These are phyloP conservation scores for Drosophila prolongata DNA, from an alignment of 2,888 invertebrate species.

Conservation along the genomic window DNA sequence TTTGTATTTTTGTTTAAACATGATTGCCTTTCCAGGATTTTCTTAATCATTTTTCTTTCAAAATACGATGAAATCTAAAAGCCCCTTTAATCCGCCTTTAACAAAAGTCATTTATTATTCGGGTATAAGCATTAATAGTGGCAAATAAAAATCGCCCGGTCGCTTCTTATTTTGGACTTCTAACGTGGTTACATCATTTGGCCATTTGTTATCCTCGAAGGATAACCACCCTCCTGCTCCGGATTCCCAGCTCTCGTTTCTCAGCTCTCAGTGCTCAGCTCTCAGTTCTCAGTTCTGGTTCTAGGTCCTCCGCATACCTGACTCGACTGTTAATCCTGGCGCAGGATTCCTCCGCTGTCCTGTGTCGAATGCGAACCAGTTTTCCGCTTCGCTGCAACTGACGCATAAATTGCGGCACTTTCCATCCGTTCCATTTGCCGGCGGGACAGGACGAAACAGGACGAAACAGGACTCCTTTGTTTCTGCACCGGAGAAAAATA, in stretches of 20 bases:
- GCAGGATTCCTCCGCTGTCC: slow-evolving; percentile 31
- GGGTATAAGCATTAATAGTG: too few relatives aligned
- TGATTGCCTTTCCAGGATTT: too few relatives aligned
- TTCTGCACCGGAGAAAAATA: background rate
- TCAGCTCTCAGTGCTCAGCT: background rate
- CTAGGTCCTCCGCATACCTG: slow-evolving; percentile 23
- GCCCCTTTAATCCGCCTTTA: too few relatives aligned
- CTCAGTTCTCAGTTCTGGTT: slow-evolving; percentile 8
- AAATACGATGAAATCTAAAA: too few relatives aligned
- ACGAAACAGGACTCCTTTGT: slow-evolving; percentile 14
- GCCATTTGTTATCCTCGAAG: slow-evolving; percentile 13
- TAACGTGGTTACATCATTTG: slow-evolving; percentile 16
- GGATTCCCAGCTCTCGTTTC: background rate
- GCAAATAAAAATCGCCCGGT: too few relatives aligned
- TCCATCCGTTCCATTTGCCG: slow-evolving; percentile 11
- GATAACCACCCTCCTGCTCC: background rate
- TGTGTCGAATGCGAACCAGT: slow-evolving; percentile 75
- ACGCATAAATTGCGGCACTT: slow-evolving; percentile 67
- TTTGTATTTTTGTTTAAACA: too few relatives aligned
- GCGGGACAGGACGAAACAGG: slow-evolving; percentile 6
- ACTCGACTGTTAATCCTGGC: slow-evolving; percentile 33
- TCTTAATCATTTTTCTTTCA: too few relatives aligned
- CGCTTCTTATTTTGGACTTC: background rate
- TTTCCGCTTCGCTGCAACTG: slow-evolving; percentile 76
- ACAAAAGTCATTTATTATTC: too few relatives aligned